Base-by-base conservation (phyloP, 2,888 invertebrate genomes). In the Parelbella ahira region DNA sequence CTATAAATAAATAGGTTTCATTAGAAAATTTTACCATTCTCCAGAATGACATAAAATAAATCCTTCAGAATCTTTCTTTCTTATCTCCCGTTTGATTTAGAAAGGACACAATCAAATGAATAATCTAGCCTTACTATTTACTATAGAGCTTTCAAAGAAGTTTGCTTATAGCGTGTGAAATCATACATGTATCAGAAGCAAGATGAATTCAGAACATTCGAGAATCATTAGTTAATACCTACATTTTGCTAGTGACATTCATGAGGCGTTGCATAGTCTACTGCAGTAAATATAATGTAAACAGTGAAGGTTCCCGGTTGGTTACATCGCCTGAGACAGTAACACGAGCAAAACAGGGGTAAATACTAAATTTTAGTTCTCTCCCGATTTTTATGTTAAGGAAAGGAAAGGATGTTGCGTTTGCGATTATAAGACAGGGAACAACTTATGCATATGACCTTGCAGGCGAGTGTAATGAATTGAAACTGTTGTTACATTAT, bases 131-230 rank as follows among this genome's bases (percentile, higher is more conserved):
- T 27, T 33, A 33, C 9, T n/a, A 32, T n/a, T n/a, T n/a, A n/a
- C n/a, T 20, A 28, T 28, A 34, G 28, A 42, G 42, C 42, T 42
- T 42, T 42, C 34, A 42, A 42, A 42, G 42, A 42, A 13, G 34
- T 42, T 42, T 42, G 42, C 42, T 42, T 42, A 33, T 41, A 42
- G 42, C 28, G 42, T 34, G 34, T 41, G 41, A 21, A 5, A 28
- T 42, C 41, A 42, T 42, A 8, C 6, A 5, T 18, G 15, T 25
- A 27, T 34, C 25, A 23, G 6, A 3, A 7, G 25, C n/a, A 24
- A 28, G 21, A 28, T 28, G 11, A 21, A 21, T 4, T 42, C 41
- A 28, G 11, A 42, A 42, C 42, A 42, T 42, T 37, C 42, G 15
- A 42, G 19, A 23, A 15, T 42, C 42, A 42, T 34, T 42, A 42